Evolutionary conservation across 64 coral and sea anemone genomes (phyloP).

Genomic region (Pachyseris speciosa): DNA sequence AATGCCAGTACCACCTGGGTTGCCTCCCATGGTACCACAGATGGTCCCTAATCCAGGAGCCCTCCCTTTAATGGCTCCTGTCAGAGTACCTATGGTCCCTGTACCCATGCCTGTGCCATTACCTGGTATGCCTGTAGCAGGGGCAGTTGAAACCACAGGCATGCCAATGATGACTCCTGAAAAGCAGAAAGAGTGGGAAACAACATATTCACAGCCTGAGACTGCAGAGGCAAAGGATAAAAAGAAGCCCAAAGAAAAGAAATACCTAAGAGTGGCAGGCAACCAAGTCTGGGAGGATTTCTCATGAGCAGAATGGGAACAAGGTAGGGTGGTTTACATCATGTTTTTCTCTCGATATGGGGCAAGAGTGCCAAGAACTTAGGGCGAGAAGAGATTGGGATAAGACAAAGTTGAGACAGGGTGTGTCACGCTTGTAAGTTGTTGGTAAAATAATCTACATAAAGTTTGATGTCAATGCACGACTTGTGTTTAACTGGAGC

Average conservation of each 20-base stretch:
- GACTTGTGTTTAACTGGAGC: too few species aligned
- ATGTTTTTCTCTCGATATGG: too few species aligned
- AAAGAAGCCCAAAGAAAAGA: conserved; percentile 96
- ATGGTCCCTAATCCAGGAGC: conserved; percentile 56
- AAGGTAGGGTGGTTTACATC: too few species aligned
- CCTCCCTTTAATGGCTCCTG: conserved; percentile 23
- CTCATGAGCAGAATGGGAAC: conserved; percentile 84
- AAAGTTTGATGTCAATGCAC: too few species aligned
- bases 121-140: conserved; percentile 53
- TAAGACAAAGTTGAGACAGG: too few species aligned
- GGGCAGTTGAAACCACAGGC: conserved; percentile 16
- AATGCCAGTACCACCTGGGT: background rate
- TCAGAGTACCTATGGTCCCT: conserved; percentile 33
- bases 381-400: too few species aligned
- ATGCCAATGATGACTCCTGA: conserved; percentile 84
- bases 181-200: conserved; percentile 94
- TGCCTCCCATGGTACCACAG: conserved; percentile 5
- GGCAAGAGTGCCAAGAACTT: too few species aligned
- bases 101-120: conserved; percentile 40
- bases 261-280: conserved; percentile 89
- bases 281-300: conserved; percentile 87
- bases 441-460: too few species aligned
- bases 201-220: conserved; percentile 78
- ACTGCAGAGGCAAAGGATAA: conserved; percentile 58
- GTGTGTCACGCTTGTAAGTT: too few species aligned